These are phyloP conservation scores for Uropsilus gracilis DNA, from an alignment of 2,113 vertebrate genomes.

Conservation along the genomic window DNA sequence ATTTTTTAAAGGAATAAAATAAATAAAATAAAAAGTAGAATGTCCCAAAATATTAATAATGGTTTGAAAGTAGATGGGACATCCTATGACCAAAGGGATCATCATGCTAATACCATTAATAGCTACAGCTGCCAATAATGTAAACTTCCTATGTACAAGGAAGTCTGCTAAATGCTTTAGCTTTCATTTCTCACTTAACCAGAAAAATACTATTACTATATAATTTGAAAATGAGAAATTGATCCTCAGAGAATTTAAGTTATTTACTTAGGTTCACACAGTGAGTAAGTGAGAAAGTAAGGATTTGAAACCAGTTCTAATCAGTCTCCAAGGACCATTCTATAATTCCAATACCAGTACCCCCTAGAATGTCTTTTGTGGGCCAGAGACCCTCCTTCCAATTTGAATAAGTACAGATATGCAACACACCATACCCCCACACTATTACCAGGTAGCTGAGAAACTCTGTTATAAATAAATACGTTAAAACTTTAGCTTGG, in stretches of 20 bases:
- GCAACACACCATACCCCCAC: not conserved
- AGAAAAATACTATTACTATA: not conserved
- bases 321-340: not conserved
- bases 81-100: not conserved
- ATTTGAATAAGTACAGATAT: not conserved
- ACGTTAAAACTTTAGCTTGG: not conserved
- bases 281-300: not conserved
- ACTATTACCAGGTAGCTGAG: not conserved
- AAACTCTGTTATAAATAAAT: not conserved
- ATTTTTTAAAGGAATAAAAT: too few relatives aligned
- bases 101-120: not conserved
- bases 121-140: not conserved
- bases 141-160: not conserved
- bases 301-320: not conserved
- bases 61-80: not conserved
- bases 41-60: not conserved
- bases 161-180: not conserved
- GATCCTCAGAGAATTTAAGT: not conserved
- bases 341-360: not conserved
- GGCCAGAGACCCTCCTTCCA: not conserved
- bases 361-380: not conserved
- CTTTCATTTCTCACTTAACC: not conserved
- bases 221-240: not conserved
- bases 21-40: not conserved
- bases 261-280: not conserved